Conservation (phyloP, 2,797 vertebrate species). For the Todus mexicanus region DNA sequence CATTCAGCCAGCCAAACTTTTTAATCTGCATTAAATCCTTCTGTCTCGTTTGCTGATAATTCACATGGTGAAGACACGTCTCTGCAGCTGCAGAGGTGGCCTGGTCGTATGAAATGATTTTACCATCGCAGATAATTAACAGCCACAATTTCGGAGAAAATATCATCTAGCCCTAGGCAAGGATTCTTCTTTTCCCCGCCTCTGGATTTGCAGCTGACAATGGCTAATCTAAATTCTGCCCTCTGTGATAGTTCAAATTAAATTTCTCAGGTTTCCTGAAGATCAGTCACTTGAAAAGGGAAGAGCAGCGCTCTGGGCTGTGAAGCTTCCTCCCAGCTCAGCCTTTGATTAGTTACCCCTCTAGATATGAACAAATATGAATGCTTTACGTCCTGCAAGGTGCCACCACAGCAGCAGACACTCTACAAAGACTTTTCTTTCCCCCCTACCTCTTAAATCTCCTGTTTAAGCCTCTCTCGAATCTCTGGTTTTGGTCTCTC, state of each 20-base stretch:
- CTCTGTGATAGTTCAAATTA: neutral
- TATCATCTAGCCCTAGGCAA: neutral
- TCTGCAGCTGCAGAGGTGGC: neutral
- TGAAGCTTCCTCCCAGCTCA: neutral
- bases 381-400: neutral
- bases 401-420: neutral
- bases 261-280: neutral
- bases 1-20: neutral
- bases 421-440: neutral
- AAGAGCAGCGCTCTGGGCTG: neutral
- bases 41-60: neutral
- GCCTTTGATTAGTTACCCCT: neutral
- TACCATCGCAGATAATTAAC: neutral
- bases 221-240: neutral
- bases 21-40: neutral
- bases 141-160: neutral
- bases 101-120: neutral
- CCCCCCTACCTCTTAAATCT: neutral
- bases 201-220: no score
- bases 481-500: neutral
- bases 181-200: no score
- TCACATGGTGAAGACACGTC: neutral
- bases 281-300: neutral
- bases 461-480: neutral
- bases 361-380: neutral